Evolutionary conservation across 1,140 invertebrate genomes (phyloP), one percentile per base, ranked within the genome.

Genomic region (Ooceraea biroi): DNA sequence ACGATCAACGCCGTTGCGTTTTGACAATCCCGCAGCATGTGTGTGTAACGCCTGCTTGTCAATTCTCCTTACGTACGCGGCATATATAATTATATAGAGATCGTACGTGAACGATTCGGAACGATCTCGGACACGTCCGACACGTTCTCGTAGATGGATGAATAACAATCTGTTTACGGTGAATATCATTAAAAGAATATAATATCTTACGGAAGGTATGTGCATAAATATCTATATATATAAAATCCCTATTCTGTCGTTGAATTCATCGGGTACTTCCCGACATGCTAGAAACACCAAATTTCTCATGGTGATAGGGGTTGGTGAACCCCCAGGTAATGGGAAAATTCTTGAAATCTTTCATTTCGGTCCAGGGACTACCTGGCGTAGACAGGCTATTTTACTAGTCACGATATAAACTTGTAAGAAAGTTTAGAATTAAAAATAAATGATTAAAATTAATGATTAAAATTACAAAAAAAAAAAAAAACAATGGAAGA

Each of bases 21-120:
- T 80, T 80, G 76, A 80, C 65, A 71, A 71, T 80, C 50, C 12
- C n/a, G 41, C n/a, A 68, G 10, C 22, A n/a, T 44, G n/a, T n/a
- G 50, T 78, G 57, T 30, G 46, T 77, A 46, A 69, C 36, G 50
- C 3, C 65, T 58, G 76, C 76, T 69, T 78, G 52, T 71, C 69
- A 77, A 80, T 80, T 71, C 50, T n/a, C 4, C 25, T 46, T 71
- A 46, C 41, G 30, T 66, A 55, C 5, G 7, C 61, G n/a, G 22
- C 50, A 27, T 36, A 36, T 46, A 8, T 71, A 69, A 69, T 80
- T 71, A 71, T 12, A 10, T n/a, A 55, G 30, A 69, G 76, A 58
- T 71, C 25, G 65, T 22, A 57, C n/a, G n/a, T 44, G 11, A n/a
- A 77, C 19, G 30, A 71, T 36, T 80, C n/a, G 7, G n/a, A 25